These are phyloP conservation scores for Halichondria panicea DNA, from an alignment of 37 sponge, comb jelly and placozoan genomes.

Conservation along the genomic window DNA sequence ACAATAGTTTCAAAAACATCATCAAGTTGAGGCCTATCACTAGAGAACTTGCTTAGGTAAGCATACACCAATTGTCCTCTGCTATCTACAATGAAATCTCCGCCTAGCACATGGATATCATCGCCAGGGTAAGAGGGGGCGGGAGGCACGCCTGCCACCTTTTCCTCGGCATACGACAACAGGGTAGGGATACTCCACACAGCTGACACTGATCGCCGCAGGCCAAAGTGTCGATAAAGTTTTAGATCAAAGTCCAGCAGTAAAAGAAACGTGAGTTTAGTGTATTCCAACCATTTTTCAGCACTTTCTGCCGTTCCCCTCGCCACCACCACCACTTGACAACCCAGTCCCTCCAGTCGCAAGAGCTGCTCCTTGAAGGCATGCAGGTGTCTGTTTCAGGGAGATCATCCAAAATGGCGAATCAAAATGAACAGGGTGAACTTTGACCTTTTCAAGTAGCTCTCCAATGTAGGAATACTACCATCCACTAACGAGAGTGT, in stretches of 20 bases:
- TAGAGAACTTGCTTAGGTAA: conserved; percentile 34
- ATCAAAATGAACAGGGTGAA: conserved; percentile 54
- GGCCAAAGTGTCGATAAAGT: conserved; percentile 53
- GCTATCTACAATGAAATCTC: conserved; percentile 61
- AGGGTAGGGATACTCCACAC: conserved; percentile 42
- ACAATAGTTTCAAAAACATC: no score
- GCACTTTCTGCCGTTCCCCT: background rate
- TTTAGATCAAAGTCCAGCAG: conserved; percentile 12
- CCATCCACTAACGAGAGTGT: background rate
- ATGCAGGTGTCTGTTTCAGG: conserved; percentile 54
- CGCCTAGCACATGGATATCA: conserved; percentile 62
- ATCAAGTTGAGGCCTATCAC: conserved; percentile 59
- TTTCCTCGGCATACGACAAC: conserved; percentile 43
- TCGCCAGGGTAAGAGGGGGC: conserved; percentile 36
- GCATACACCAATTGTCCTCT: conserved; percentile 43
- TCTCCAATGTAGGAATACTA: background rate
- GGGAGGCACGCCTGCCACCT: conserved; percentile 1
- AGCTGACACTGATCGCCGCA: conserved; percentile 12
- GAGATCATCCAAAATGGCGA: conserved; percentile 65
- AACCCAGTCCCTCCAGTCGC: background rate
- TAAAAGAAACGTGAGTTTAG: conserved; percentile 4
- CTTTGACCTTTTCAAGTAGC: conserved; percentile 15
- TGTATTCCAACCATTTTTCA: conserved; percentile 17
- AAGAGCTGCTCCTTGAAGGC: background rate
- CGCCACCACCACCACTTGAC: conserved; percentile 32